Evolutionary conservation across 2,888 invertebrate genomes (phyloP).

Genomic region (Nomada lathburiana): DNA sequence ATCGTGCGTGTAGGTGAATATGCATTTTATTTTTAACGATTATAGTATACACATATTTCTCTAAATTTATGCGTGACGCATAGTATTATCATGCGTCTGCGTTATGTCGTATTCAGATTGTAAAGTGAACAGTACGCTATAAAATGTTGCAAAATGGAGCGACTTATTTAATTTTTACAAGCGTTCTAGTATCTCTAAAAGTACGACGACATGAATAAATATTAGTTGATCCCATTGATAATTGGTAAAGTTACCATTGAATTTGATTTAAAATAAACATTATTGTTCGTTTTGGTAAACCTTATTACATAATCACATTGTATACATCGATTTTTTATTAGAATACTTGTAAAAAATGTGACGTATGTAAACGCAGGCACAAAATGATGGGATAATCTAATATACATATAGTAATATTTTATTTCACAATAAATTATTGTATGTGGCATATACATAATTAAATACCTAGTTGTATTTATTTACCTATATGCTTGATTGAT

Average conservation of each 20-base stretch:
- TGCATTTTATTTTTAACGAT: slow-evolving; percentile 5
- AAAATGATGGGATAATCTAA: not conserved
- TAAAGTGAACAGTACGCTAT: slow-evolving; percentile 15
- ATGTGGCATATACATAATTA: slow-evolving; percentile 45
- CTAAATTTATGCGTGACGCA: not conserved
- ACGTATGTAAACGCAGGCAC: not conserved
- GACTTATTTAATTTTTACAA: slow-evolving; percentile 12
- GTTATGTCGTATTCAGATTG: slow-evolving; percentile 20
- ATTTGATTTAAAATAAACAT: too few species aligned
- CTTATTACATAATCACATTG: too few species aligned
- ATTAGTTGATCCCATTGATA: not conserved
- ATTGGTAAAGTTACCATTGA: too few species aligned
- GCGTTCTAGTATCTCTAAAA: slow-evolving; percentile 7
- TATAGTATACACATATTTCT: not conserved
- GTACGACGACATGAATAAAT: slow-evolving; percentile 37
- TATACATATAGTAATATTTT: slow-evolving; percentile 40
- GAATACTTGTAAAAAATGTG: too few species aligned
- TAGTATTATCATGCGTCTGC: not conserved
- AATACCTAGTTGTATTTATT: slow-evolving; percentile 39
- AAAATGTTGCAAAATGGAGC: slow-evolving; percentile 5
- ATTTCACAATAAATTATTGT: slow-evolving; percentile 65
- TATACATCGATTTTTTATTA: too few species aligned
- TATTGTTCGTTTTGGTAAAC: too few species aligned
- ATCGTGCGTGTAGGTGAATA: too few species aligned
- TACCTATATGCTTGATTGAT: slow-evolving; percentile 28